phyloP scores from a whole-genome alignment of 2,888 invertebrate species.

The Tenthredo livida region DNA sequence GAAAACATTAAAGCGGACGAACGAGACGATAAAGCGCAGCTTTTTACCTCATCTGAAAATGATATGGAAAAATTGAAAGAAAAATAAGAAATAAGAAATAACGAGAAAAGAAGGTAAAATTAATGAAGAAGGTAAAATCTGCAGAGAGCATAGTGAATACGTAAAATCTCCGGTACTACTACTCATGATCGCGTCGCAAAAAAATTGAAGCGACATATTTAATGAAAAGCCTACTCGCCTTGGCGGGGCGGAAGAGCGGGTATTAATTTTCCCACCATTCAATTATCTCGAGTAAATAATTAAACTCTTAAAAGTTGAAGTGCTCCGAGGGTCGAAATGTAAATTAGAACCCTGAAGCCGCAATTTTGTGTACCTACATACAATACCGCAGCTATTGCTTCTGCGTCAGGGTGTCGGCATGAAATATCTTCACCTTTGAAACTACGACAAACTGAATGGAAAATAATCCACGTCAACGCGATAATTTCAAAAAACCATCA shows the following conservation, averaged over 20 bases:
- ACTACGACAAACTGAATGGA: too few relatives aligned
- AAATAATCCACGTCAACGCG: too few relatives aligned
- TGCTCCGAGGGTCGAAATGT: constrained; percentile 30
- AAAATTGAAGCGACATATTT: constrained; percentile 7
- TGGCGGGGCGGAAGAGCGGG: neutral
- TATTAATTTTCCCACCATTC: constrained; percentile 32
- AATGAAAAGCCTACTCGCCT: neutral
- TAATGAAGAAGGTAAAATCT: neutral
- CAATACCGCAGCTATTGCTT: neutral
- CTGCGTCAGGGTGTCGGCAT: neutral
- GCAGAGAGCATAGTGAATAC: neutral
- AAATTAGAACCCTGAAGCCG: constrained; percentile 30
- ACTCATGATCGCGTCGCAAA: neutral
- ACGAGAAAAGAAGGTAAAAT: neutral
- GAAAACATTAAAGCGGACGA: neutral
- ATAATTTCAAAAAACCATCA: too few relatives aligned
- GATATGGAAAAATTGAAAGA: neutral
- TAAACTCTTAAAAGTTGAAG: constrained; percentile 36
- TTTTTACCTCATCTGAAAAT: neutral
- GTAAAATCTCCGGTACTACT: constrained; percentile 2
- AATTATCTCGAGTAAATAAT: constrained; percentile 45
- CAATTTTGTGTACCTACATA: neutral
- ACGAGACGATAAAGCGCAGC: neutral
- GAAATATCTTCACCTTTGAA: neutral
- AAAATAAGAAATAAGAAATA: neutral